Evolutionary conservation across 2,888 invertebrate genomes (phyloP).

Genomic region (Pollenia angustigena): DNA sequence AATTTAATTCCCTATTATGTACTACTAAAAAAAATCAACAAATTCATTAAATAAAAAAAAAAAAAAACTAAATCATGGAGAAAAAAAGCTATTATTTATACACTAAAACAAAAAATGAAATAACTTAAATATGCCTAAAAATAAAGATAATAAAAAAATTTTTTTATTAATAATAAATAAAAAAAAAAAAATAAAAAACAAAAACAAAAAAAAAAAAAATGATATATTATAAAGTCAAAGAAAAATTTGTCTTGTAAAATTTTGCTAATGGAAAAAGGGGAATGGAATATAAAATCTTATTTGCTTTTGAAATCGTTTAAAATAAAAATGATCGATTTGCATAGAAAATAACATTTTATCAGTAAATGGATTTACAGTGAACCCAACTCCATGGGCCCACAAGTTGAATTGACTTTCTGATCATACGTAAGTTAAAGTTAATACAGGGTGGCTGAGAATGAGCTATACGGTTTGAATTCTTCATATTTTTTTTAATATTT

Average conservation of each 20-base stretch:
- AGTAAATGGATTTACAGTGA: too few relatives aligned
- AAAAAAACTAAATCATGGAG: slow-evolving; percentile 48
- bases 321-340: too few relatives aligned
- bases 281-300: too few relatives aligned
- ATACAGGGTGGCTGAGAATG: too few relatives aligned
- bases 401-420: too few relatives aligned
- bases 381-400: too few relatives aligned
- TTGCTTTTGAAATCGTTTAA: too few relatives aligned
- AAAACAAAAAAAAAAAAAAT: slow-evolving; percentile 61
- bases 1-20: slow-evolving; percentile 65
- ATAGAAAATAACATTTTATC: too few relatives aligned
- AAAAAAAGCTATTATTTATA: slow-evolving; percentile 69
- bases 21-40: slow-evolving; percentile 65
- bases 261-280: not conserved
- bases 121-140: slow-evolving; percentile 67
- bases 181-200: slow-evolving; percentile 34
- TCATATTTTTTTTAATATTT: too few relatives aligned
- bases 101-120: slow-evolving; percentile 59
- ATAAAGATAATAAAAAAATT: slow-evolving; percentile 64
- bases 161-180: slow-evolving; percentile 76
- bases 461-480: too few relatives aligned
- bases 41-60: slow-evolving; percentile 61
- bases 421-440: too few relatives aligned
- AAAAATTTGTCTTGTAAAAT: slow-evolving; percentile 49
- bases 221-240: slow-evolving; percentile 67